Evolutionary conservation across 1,140 invertebrate species (phyloP), one percentile per base, ranked within the genome.

Genomic region (Manduca sexta): DNA sequence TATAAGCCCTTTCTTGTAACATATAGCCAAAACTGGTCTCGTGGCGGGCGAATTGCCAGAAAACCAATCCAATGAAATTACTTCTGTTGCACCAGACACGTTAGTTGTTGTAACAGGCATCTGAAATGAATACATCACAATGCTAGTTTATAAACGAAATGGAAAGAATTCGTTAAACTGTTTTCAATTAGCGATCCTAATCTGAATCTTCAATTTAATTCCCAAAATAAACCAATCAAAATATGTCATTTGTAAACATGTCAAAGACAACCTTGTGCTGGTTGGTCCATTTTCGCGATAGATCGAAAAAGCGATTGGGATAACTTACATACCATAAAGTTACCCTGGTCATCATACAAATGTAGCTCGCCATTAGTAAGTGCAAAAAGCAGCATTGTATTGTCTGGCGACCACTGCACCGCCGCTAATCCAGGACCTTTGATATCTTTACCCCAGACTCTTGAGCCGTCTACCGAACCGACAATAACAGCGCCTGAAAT

Each of bases 401-500:
- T 94, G 85, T 99, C 97, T 0, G 97, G 96, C 21, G 97, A 98
- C 98, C 98, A 99, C 78, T 98, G 94, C 0, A 96, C 94, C 0
- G 90, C 91, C 18, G 89, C 90, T 1, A 96, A 77, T 15, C 89
- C 89, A 0, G 91, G 88, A 13, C 92, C 92, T 86, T 97, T 98
- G 2, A 99, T 84, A 73, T 99, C 97, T 75, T 98, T 99, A 1
- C 97, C 97, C 97, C 98, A 99, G 13, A 99, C 96, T 52, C 97
- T 89, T 70, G 98, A 99, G 0, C 98, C 98, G 88, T 99, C 98
- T 0, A 98, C 96, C 14, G 97, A 97, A 2, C 98, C 74, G n/a
- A 90, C 88, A 54, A 90, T 90, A n/a, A 90, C 88, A 45, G 88
- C 89, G 45, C 86, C 86, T 87, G 45, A 46, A 73, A 67, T 18